A percentile compares a stretch with the other conserved stretches of the same genome.
phyloP scores from a whole-genome alignment of 1,140 invertebrate species.

The Schlechtendalia chinensis region DNA sequence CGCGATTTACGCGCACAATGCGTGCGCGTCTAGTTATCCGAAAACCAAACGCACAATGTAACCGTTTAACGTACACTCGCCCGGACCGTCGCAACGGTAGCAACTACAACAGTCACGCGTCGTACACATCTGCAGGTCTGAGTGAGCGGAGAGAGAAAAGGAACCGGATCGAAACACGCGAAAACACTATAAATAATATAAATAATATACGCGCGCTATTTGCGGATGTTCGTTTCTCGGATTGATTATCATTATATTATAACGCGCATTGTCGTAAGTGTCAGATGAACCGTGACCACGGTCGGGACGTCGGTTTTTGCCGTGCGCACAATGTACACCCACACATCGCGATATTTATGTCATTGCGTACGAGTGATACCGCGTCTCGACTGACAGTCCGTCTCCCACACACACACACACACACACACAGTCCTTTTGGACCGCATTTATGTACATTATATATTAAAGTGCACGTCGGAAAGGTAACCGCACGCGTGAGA shows the following conservation, averaged over 20 bases:
- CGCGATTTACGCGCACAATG: not conserved
- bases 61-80: not conserved
- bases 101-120: too few species aligned
- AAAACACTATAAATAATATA: constrained; percentile 46
- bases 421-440: too few species aligned
- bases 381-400: constrained; percentile 13
- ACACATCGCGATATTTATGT: not conserved
- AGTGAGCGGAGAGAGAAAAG: not conserved
- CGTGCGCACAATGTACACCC: not conserved
- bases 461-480: not conserved
- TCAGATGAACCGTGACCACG: constrained; percentile 1
- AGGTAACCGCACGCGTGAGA: not conserved
- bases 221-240: constrained; percentile 1
- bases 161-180: constrained; percentile 13
- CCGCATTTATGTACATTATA: not conserved
- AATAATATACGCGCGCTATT: not conserved
- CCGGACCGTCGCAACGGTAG: not conserved
- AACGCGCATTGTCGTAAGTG: not conserved
- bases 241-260: not conserved
- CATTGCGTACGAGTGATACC: not conserved
- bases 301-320: not conserved
- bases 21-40: constrained; percentile 12
- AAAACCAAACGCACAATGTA: constrained; percentile 20
- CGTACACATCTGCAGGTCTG: constrained; percentile 13
- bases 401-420: not conserved